Base-by-base conservation (phyloP, 1,140 invertebrate species). In the Drosophila triauraria region DNA sequence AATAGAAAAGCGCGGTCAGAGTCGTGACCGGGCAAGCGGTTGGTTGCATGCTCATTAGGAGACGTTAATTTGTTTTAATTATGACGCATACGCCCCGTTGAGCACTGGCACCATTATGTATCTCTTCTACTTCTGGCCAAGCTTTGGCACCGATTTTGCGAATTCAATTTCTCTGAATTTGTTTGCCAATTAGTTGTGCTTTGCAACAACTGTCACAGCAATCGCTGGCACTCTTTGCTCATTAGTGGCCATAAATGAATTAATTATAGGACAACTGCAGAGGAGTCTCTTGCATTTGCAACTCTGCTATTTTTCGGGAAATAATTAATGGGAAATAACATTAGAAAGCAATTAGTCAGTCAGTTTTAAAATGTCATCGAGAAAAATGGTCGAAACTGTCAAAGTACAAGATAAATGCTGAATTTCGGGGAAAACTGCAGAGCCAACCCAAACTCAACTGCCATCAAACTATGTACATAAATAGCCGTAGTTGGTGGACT, bases 61-160 rank as follows among this genome's bases (percentile, higher is more conserved):
- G 61, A 51, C 50, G 58, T 69, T 88, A 81, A 90, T 81, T 84
- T 80, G 62, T 72, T 75, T 75, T 70, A 80, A 61, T 82, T 76
- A 88, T 74, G 53, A 47, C 53, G 75, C 50, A 60, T 61, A 58
- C 76, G 48, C 38, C 67, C 32, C 44, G 71, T 59, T 69, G 61
- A 44, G 70, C 61, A 48, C 35, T 27, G 35, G 48, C 71, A 60
- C 79, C 74, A 70, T 87, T 62, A 81, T 78, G 70, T 57, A 63
- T 76, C 32, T 20, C 23, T 27, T 17, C 32, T 50, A 27, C 17
- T 56, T 56, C 4, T 12, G 17, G 13, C 25, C 7, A n/a, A 35
- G 13, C 15, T 30, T 12, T 1, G 17, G 46, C 27, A 42, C 3
- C 20, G 20, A 48, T 40, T 17, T 30, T 8, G 7, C 9, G 12